These are phyloP conservation scores for Ectemnius continuus DNA, from an alignment of 2,888 invertebrate genomes.

Conservation along the genomic window DNA sequence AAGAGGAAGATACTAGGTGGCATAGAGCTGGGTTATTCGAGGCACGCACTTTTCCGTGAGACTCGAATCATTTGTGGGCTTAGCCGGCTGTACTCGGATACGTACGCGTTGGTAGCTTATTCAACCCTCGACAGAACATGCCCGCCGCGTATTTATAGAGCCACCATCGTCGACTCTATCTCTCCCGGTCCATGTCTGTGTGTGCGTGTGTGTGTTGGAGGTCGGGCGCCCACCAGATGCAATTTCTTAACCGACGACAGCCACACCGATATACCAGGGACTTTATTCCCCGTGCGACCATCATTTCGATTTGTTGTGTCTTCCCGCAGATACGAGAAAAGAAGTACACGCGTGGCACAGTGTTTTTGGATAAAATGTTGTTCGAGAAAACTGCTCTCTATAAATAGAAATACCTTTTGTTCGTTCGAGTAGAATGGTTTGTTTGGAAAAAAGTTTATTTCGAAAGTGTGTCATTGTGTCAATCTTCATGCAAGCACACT, in stretches of 20 bases:
- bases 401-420: background rate
- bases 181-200: background rate
- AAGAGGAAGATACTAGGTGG: too few species aligned
- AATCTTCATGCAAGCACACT: too few species aligned
- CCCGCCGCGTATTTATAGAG: slow-evolving; percentile 45
- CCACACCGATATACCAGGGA: slow-evolving; percentile 30
- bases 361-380: too few species aligned
- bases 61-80: background rate
- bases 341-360: background rate
- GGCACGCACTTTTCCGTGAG: background rate
- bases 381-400: slow-evolving; percentile 13
- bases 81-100: background rate
- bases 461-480: too few species aligned
- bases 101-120: slow-evolving; percentile 32
- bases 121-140: slow-evolving; percentile 31
- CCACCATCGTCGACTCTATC: slow-evolving; percentile 29
- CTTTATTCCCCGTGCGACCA: slow-evolving; percentile 29
- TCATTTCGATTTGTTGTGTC: slow-evolving; percentile 17
- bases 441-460: too few species aligned
- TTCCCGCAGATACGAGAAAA: background rate
- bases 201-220: slow-evolving; percentile 22
- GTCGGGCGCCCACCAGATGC: slow-evolving; percentile 35
- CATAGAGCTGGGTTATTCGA: background rate
- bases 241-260: slow-evolving; percentile 36
- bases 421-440: too few species aligned